Conservation (phyloP, 2,797 vertebrate species). For the Denticeps clupeoides region DNA sequence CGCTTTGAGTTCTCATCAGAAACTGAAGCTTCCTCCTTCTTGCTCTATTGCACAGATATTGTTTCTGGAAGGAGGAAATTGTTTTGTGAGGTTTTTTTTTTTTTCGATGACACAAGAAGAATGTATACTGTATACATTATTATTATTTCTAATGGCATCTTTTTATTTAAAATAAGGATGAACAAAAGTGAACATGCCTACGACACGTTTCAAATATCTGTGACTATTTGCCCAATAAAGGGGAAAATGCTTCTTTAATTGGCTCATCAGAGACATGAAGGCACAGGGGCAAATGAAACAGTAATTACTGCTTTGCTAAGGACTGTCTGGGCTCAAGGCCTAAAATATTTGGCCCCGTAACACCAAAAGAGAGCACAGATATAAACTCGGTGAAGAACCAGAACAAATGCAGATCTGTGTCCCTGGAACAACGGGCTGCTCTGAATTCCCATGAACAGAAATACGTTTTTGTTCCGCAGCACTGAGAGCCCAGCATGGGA, state of each 20-base stretch:
- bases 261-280: too few species aligned
- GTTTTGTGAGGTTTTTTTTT: constrained; percentile 26
- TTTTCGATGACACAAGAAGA: constrained; percentile 18
- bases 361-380: background rate
- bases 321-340: too few species aligned
- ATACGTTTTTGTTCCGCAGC: constrained; percentile 2
- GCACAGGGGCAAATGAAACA: too few species aligned
- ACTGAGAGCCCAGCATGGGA: background rate
- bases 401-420: background rate
- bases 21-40: constrained; percentile 27
- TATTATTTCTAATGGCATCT: too few species aligned
- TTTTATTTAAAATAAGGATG: too few species aligned
- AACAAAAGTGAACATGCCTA: too few species aligned
- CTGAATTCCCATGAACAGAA: constrained; percentile 2
- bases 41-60: constrained; percentile 34
- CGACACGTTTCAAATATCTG: too few species aligned
- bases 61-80: constrained; percentile 35
- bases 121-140: too few species aligned
- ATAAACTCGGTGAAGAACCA: background rate
- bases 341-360: too few species aligned
- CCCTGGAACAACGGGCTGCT: constrained; percentile 3
- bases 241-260: too few species aligned
- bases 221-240: too few species aligned
- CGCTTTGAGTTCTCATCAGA: constrained; percentile 28
- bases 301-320: too few species aligned